These are phyloP conservation scores for Peromyscus leucopus DNA, from an alignment of 2,113 vertebrate species.

Conservation along the genomic window DNA sequence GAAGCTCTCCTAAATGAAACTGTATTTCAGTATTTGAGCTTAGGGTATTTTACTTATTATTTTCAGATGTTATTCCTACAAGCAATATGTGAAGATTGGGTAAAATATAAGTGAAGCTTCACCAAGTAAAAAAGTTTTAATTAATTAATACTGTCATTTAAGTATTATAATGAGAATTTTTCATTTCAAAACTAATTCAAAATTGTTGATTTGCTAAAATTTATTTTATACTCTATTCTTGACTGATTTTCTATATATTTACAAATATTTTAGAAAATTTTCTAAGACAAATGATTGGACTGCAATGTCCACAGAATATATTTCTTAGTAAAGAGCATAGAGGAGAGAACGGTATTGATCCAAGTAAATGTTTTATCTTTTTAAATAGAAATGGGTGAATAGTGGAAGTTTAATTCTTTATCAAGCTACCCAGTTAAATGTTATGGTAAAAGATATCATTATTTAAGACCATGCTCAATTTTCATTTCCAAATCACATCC, in stretches of 20 bases:
- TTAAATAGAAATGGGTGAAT: no score
- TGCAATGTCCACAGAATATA: not conserved
- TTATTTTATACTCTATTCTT: not conserved
- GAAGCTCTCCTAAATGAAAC: not conserved
- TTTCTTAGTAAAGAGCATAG: not conserved
- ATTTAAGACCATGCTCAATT: not conserved
- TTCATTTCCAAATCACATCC: not conserved
- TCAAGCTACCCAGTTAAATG: not conserved
- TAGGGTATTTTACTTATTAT: not conserved
- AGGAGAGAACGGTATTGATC: not conserved
- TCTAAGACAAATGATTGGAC: not conserved
- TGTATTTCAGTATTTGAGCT: not conserved
- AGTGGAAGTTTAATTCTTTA: not conserved
- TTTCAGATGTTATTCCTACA: not conserved
- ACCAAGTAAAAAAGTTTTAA: not conserved
- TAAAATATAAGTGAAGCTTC: not conserved
- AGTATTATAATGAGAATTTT: not conserved
- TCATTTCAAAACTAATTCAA: not conserved
- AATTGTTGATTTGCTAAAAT: not conserved
- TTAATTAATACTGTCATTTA: not conserved
- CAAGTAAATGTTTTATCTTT: not conserved
- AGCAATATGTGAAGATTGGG: not conserved
- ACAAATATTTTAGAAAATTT: not conserved
- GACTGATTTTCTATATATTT: not conserved
- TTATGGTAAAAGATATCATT: not conserved